These are phyloP conservation scores for Lasioglossum albipes DNA, from an alignment of 1,140 invertebrate genomes.

Conservation along the genomic window DNA sequence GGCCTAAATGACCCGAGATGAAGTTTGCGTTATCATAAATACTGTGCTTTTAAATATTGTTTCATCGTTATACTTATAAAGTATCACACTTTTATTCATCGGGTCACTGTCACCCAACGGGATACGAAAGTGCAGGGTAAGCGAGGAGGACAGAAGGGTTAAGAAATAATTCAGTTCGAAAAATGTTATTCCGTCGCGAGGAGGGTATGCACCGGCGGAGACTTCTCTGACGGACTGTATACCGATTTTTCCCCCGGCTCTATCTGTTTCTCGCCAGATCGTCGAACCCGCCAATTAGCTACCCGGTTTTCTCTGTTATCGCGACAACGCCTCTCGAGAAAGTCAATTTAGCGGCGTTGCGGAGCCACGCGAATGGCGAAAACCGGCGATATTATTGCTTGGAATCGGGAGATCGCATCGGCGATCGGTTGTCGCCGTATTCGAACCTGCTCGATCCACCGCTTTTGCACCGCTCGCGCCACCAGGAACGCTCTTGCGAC, in stretches of 20 bases:
- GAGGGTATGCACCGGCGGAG: too few relatives aligned
- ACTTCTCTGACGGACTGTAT: not conserved
- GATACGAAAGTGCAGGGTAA: too few relatives aligned
- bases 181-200: too few relatives aligned
- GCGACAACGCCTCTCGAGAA: conserved; percentile 50
- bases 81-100: too few relatives aligned
- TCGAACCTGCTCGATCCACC: conserved; percentile 55
- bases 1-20: too few relatives aligned
- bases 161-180: too few relatives aligned
- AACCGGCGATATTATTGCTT: conserved; percentile 50
- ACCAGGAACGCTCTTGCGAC: conserved; percentile 50
- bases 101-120: too few relatives aligned
- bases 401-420: conserved; percentile 37
- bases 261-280: conserved; percentile 25
- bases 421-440: conserved; percentile 20
- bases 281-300: conserved; percentile 55
- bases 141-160: too few relatives aligned
- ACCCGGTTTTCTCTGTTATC: conserved; percentile 42
- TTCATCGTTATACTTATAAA: too few relatives aligned
- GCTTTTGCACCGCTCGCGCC: conserved; percentile 24
- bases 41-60: too few relatives aligned
- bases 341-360: conserved; percentile 54
- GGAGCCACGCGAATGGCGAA: conserved; percentile 29
- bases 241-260: not conserved
- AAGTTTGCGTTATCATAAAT: too few relatives aligned